Conservation (phyloP, 2,113 vertebrate species). For the Pomatorhinus ruficollis region DNA sequence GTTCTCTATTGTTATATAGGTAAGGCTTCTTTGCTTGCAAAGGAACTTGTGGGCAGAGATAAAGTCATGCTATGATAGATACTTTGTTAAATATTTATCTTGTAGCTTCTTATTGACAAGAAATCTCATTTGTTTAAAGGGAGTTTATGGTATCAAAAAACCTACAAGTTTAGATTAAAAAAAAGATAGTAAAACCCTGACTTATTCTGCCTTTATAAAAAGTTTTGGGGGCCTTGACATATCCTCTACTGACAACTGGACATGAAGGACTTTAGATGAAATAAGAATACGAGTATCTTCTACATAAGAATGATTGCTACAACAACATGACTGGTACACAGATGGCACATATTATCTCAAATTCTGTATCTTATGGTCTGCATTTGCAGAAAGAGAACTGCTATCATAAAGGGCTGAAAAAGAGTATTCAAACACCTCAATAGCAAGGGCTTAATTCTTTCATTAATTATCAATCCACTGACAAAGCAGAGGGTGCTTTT, state of each 20-base stretch:
- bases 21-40: neutral
- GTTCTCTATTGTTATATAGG: neutral
- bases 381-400: neutral
- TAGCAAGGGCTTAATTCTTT: neutral
- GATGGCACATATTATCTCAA: neutral
- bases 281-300: neutral
- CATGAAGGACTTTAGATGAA: neutral
- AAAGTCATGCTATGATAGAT: neutral
- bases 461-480: neutral
- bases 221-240: neutral
- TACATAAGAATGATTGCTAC: neutral
- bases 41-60: neutral
- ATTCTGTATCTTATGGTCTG: neutral
- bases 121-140: neutral
- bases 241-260: neutral
- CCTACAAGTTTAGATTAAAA: neutral
- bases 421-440: neutral
- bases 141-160: neutral
- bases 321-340: neutral
- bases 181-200: neutral
- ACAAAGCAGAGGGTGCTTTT: neutral
- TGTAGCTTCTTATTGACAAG: neutral
- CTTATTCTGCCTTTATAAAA: neutral
- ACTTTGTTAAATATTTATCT: neutral
- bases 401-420: neutral